Percentiles rank a stretch among this genome's conserved stretches.
Evolutionary conservation across 2,888 invertebrate species (phyloP).

Genomic region (Anagyrus pseudococci): DNA sequence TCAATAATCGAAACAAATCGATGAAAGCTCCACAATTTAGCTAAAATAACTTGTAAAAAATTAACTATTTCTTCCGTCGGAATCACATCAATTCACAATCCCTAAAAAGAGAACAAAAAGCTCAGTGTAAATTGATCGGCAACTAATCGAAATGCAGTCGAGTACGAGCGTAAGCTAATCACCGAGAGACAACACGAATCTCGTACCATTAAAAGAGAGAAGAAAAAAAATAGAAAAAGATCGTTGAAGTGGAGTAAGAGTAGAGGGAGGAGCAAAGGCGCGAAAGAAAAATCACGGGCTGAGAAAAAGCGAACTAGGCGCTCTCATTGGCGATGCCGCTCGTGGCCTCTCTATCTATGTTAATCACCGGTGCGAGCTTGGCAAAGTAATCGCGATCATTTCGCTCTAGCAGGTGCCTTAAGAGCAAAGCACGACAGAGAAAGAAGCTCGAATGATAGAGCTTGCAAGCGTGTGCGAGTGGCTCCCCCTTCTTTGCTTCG

Average conservation of each 20-base stretch:
- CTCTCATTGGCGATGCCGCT: conserved; percentile 30
- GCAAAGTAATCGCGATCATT: conserved; percentile 47
- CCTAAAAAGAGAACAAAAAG: no score
- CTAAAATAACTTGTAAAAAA: no score
- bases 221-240: conserved; percentile 31
- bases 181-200: neutral
- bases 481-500: no score
- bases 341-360: conserved; percentile 48
- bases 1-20: no score
- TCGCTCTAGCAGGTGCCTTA: conserved; percentile 43
- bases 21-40: no score
- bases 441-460: no score
- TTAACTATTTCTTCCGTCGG: no score
- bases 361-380: conserved; percentile 48
- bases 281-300: conserved; percentile 10
- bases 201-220: conserved; percentile 8
- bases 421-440: no score
- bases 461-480: no score
- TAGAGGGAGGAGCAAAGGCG: neutral
- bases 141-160: conserved; percentile 14
- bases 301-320: conserved; percentile 11
- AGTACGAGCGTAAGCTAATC: conserved; percentile 15
- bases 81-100: no score
- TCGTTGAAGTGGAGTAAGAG: conserved; percentile 22
- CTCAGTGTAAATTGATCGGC: neutral